Percentiles rank a stretch among this genome's conserved stretches.
Conservation (phyloP, 2,797 vertebrate genomes). For the Cyprinodon diabolis region DNA sequence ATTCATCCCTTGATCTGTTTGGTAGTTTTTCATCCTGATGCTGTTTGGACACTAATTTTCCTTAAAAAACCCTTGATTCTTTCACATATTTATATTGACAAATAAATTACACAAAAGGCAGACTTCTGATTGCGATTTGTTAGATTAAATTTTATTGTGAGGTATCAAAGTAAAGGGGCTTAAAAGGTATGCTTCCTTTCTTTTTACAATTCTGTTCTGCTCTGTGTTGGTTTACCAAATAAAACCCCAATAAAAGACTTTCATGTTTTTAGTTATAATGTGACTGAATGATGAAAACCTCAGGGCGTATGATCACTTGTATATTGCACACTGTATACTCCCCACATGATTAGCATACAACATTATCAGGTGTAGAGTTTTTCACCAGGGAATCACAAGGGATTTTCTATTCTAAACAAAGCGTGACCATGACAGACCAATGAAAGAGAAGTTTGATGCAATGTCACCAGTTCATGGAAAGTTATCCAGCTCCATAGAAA, state of each 20-base stretch:
- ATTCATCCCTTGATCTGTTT: not conserved
- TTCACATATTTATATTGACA: not conserved
- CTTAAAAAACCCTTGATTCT: not conserved
- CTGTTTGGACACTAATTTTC: not conserved
- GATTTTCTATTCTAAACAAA: conserved; percentile 16
- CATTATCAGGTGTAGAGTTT: conserved; percentile 17
- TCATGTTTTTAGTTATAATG: not conserved
- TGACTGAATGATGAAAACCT: not conserved
- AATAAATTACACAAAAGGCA: not conserved
- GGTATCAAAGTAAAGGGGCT: not conserved
- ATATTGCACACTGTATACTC: not conserved
- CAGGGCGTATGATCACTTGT: conserved; percentile 1
- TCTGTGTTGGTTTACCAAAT: not conserved
- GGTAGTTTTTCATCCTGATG: not conserved
- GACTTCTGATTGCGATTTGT: not conserved
- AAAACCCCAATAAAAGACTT: not conserved
- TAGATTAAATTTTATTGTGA: not conserved
- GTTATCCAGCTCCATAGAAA: conserved; percentile 5
- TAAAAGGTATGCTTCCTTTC: not conserved
- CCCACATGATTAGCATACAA: conserved; percentile 19
- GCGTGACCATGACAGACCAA: not conserved
- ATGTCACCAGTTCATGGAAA: not conserved
- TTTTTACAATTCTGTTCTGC: not conserved
- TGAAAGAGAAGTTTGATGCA: not conserved
- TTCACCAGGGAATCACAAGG: conserved; percentile 7